A percentile compares a stretch with the other conserved stretches of the same genome.
Conservation (phyloP, 2,113 vertebrate species). For the Nansenia antarctica region DNA sequence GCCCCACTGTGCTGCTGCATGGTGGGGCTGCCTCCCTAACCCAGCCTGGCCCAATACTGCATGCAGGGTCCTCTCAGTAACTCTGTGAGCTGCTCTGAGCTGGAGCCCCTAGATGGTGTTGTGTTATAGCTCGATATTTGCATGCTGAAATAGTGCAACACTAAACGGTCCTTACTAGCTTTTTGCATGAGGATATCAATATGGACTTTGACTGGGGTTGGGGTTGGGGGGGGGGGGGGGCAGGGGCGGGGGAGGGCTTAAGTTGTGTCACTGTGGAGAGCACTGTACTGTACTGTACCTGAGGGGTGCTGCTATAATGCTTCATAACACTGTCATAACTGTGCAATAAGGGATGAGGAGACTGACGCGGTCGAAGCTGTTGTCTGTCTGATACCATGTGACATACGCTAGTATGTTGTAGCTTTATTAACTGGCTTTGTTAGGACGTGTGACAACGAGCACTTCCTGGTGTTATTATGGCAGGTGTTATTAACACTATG, state of each 20-base stretch:
- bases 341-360: neutral
- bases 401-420: no score
- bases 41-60: slow-evolving; percentile 66
- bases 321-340: slow-evolving; percentile 49
- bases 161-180: slow-evolving; percentile 68
- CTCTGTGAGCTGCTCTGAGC: slow-evolving; percentile 66
- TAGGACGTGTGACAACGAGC: neutral
- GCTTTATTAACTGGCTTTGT: neutral
- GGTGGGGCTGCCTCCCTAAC: slow-evolving; percentile 49
- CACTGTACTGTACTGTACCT: slow-evolving; percentile 33
- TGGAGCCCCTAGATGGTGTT: slow-evolving; percentile 64
- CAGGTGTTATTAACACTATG: slow-evolving; percentile 28
- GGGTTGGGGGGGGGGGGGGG: slow-evolving; percentile 32
- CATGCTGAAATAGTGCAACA: slow-evolving; percentile 78
- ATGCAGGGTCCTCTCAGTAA: slow-evolving; percentile 66
- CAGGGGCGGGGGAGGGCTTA: slow-evolving; percentile 31
- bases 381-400: neutral
- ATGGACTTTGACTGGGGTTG: slow-evolving; percentile 44
- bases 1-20: slow-evolving; percentile 32
- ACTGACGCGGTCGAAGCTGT: neutral
- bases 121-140: slow-evolving; percentile 79
- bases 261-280: slow-evolving; percentile 30
- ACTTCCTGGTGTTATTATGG: neutral
- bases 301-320: slow-evolving; percentile 43
- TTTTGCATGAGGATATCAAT: slow-evolving; percentile 76